Evolutionary conservation across 2,797 vertebrate genomes (phyloP), one percentile per base, ranked within the genome.

Genomic region (Protonibea diacanthus): DNA sequence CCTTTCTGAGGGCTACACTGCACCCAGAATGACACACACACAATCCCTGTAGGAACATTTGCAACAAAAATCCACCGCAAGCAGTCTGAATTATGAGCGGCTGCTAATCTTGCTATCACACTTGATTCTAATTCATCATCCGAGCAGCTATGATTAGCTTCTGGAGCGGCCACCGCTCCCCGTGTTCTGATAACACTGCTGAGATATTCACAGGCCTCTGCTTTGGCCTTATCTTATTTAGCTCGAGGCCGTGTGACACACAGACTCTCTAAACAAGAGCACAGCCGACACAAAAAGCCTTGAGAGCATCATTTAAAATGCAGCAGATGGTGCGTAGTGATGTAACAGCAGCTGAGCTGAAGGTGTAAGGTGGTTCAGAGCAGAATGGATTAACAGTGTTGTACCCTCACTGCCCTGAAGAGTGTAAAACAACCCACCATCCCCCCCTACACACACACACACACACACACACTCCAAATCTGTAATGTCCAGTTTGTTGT

Each of bases 271-370:
- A 64, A 55, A 84, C 82, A 81, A 80, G 75, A 76, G 49, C 70
- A 49, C 70, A 80, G 74, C 33, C n/a, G 3, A 83, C 49, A 38
- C 51, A 65, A 42, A 82, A 80, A 83, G 82, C 86, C 81, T 82
- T 76, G 61, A 82, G 81, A 85, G 76, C 78, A 76, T 80, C 21
- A 69, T 84, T 87, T 85, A 55, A 61, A 76, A 88, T 86, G 81
- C 85, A 85, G 84, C 82, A 85, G 82, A 88, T 85, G 80, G 78
- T 81, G 70, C 48, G 21, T 23, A 7, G 47, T 52, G 60, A 75
- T 75, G 72, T 76, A 69, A 76, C 71, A 58, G 69, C 80, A 71
- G 77, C 82, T 65, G 62, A 71, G 59, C 70, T 79, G 76, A 80
- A 81, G 68, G 76, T 83, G 63, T 47, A 52, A 52, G n/a, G 59